These are phyloP conservation scores for Loripinus fragilis DNA, from an alignment of 2,888 invertebrate species.

Conservation along the genomic window DNA sequence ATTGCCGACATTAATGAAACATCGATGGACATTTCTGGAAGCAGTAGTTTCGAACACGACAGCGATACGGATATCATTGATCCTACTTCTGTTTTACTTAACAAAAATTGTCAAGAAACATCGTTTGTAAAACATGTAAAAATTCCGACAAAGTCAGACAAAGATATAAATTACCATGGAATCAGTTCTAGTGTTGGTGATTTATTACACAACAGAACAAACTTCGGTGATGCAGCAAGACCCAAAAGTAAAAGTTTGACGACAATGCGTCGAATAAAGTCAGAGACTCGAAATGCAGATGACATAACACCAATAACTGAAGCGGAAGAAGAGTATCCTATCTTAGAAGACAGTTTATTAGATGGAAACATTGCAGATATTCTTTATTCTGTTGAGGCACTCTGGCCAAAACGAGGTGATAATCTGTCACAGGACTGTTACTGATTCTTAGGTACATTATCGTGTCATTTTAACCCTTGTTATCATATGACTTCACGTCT, in stretches of 20 bases:
- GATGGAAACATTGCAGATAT: constrained; percentile 74
- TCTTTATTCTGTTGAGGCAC: constrained; percentile 70
- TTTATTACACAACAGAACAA: constrained; percentile 35
- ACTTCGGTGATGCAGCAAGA: constrained; percentile 33
- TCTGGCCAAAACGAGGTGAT: constrained; percentile 63
- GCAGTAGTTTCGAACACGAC: constrained; percentile 48
- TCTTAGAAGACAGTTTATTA: constrained; percentile 69
- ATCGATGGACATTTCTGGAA: constrained; percentile 25
- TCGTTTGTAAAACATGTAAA: constrained; percentile 35
- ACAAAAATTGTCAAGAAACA: constrained; percentile 34
- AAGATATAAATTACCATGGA: constrained; percentile 37
- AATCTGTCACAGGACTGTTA: not conserved
- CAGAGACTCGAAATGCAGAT: constrained; percentile 38
- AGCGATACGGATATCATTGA: constrained; percentile 26
- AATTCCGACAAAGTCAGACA: constrained; percentile 20
- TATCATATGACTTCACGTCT: too few species aligned
- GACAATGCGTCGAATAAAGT: constrained; percentile 51
- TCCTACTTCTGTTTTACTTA: constrained; percentile 34
- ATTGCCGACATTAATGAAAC: not conserved
- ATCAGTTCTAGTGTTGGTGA: constrained; percentile 60
- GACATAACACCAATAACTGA: constrained; percentile 54
- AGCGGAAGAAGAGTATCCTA: constrained; percentile 41
- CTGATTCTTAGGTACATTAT: not conserved
- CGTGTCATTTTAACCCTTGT: too few species aligned
- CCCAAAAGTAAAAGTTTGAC: constrained; percentile 68